Evolutionary conservation across 1,140 invertebrate species (phyloP).

Genomic region (Conus betulinus): DNA sequence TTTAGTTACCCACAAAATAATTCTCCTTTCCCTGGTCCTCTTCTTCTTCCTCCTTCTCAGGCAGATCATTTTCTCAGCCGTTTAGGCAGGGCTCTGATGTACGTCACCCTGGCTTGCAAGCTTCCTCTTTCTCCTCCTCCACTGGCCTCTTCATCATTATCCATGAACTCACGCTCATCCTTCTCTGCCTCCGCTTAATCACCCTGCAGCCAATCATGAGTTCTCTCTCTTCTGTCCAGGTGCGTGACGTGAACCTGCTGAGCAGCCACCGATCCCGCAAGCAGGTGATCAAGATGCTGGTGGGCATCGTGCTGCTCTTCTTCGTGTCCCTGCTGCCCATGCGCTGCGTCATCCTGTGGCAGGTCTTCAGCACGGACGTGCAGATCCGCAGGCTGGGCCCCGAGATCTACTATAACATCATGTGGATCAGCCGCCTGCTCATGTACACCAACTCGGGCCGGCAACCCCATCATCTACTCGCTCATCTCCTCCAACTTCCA

Average conservation of each 20-base stretch:
- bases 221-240: background rate
- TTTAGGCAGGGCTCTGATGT: too few relatives aligned
- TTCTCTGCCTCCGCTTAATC: too few relatives aligned
- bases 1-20: too few relatives aligned
- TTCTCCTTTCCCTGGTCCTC: too few relatives aligned
- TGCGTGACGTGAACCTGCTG: background rate
- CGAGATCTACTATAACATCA: constrained; percentile 88
- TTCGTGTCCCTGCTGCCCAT: constrained; percentile 93
- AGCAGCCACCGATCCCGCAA: constrained; percentile 41
- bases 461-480: constrained; percentile 70
- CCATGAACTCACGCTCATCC: too few relatives aligned
- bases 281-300: constrained; percentile 89
- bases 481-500: constrained; percentile 66
- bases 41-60: too few relatives aligned
- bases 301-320: constrained; percentile 90
- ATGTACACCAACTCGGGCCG: constrained; percentile 66
- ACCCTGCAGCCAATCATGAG: too few relatives aligned
- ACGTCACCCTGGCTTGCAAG: too few relatives aligned
- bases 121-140: too few relatives aligned
- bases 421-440: constrained; percentile 84
- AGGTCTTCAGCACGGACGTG: constrained; percentile 76
- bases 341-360: constrained; percentile 84
- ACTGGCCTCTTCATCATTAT: too few relatives aligned
- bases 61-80: too few relatives aligned
- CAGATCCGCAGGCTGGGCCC: constrained; percentile 82